Base-by-base conservation (phyloP, 1,140 invertebrate genomes). In the Nixonia krombeini region DNA sequence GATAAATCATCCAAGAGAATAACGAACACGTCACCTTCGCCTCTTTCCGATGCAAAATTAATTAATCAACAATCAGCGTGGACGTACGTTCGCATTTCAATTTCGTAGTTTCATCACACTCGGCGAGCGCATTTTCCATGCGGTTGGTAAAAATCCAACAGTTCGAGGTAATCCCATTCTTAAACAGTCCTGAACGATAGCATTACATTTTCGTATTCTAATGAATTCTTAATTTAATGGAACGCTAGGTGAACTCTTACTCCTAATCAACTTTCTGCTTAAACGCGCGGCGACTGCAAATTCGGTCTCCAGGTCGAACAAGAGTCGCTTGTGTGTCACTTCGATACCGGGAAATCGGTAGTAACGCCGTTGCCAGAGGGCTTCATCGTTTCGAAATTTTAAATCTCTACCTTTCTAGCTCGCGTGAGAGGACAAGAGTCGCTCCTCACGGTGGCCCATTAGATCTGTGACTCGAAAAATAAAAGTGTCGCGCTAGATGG, bases 221-320 rank as follows among this genome's bases (percentile, higher is more conserved):
- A 15, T 16, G 15, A 13, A 38, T 17, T 8, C 3, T 9, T 16
- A 33, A 31, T 12, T 49, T 41, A 7, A 25, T 13, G 4, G 31
- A 13, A 10, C n/a, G 31, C 47, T 29, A 10, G 18, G 26, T 29
- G 35, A 41, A 49, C 25, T 29, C 23, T 46, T 47, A n/a, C n/a
- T 21, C 47, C 29, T 41, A 52, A 61, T 52, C 23, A 51, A 51
- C 47, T 31, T 23, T 51, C 33, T 8, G 41, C 29, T 31, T 15
- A n/a, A 46, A 37, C 33, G 41, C 33, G 44, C 23, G 37, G 21
- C 6, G 41, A 51, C 44, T 52, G 51, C 46, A 46, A 47, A 59
- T 59, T 61, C 38, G 42, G n/a, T 33, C 38, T 23, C 6, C 25
- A 12, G 31, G 42, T 17, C 49, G 31, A 50, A 46, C 18, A 31